These are phyloP conservation scores for Mus caroli DNA, from an alignment of 2,797 vertebrate species.

Conservation along the genomic window DNA sequence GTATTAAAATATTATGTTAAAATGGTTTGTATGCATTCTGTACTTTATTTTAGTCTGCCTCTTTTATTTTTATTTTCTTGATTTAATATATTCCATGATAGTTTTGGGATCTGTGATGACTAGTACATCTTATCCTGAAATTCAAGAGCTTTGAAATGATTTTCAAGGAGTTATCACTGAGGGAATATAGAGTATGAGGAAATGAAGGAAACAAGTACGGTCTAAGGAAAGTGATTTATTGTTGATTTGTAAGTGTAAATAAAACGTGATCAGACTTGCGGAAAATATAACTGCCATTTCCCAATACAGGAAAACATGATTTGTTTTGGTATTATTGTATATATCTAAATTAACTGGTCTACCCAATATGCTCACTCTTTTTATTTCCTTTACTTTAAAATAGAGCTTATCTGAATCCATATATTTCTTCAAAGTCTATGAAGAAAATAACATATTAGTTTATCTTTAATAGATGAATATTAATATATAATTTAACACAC, in stretches of 20 bases:
- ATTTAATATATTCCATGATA: not conserved
- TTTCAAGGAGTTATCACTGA: conserved; percentile 71
- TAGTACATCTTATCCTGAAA: conserved; percentile 50
- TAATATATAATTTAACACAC: conserved; percentile 1
- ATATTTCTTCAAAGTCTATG: not conserved
- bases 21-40: not conserved
- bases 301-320: conserved; percentile 46
- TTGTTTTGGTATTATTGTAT: conserved; percentile 40
- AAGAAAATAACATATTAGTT: conserved; percentile 25
- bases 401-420: not conserved
- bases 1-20: conserved; percentile 3
- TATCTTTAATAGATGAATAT: not conserved
- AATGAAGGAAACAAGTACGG: conserved; percentile 72
- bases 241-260: conserved; percentile 63
- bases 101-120: conserved; percentile 72
- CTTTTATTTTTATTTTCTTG: conserved; percentile 17
- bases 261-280: conserved; percentile 63
- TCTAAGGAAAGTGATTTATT: conserved; percentile 74
- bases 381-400: not conserved
- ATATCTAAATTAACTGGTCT: conserved; percentile 49
- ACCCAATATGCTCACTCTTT: not conserved
- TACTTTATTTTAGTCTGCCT: not conserved
- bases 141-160: conserved; percentile 66
- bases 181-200: conserved; percentile 59
- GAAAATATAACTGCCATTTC: conserved; percentile 65